Evolutionary conservation across 2,113 vertebrate genomes (phyloP).

Genomic region (Accipiter cooperii): DNA sequence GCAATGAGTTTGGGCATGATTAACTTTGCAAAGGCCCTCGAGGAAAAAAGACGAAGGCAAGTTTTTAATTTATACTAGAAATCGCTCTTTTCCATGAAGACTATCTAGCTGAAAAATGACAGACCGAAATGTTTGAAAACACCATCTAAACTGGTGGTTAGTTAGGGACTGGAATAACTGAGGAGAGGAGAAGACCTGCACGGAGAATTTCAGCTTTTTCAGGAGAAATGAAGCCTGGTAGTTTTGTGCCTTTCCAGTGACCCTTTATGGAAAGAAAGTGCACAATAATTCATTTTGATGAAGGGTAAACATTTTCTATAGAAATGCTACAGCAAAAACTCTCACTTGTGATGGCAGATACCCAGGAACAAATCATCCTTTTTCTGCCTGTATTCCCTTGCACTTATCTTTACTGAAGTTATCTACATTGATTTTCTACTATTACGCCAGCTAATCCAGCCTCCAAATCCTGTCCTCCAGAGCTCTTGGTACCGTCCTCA

Average conservation of each 20-base stretch:
- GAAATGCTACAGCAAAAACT: neutral
- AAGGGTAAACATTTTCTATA: neutral
- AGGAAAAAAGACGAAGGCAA: neutral
- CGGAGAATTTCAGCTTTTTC: neutral
- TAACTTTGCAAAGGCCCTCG: neutral
- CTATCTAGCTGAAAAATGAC: neutral
- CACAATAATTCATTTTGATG: neutral
- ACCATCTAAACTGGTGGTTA: neutral
- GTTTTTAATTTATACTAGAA: neutral
- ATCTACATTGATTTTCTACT: neutral
- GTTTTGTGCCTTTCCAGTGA: neutral
- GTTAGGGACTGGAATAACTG: neutral
- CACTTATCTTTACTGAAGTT: neutral
- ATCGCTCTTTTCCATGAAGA: neutral
- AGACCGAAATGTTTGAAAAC: neutral
- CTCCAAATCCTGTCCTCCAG: neutral
- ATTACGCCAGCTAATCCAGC: neutral
- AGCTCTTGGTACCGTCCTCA: neutral
- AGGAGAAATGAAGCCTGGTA: neutral
- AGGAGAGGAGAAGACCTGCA: neutral
- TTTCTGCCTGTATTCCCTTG: neutral
- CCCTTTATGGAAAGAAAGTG: neutral
- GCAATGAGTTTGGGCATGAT: neutral
- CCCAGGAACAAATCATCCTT: neutral
- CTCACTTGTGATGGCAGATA: neutral